Evolutionary conservation across 2,113 vertebrate genomes (phyloP).

Genomic region (Capreolus pygargus): DNA sequence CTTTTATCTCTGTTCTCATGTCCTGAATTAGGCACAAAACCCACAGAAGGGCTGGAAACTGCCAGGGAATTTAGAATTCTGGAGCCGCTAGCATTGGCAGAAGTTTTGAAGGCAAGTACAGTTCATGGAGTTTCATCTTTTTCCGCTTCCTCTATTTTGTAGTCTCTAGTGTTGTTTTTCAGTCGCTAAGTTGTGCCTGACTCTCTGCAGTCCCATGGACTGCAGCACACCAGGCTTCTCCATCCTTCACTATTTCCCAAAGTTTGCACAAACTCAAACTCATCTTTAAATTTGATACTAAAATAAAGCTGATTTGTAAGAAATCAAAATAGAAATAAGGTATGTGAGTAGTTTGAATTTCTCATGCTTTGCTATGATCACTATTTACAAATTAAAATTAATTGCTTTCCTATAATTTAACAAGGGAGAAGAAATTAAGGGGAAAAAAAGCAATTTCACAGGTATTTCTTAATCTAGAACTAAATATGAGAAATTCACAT

Average conservation of each 20-base stretch:
- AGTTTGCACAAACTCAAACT: background rate
- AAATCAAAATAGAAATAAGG: background rate
- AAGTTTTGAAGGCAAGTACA: background rate
- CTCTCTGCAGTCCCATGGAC: background rate
- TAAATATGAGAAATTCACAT: background rate
- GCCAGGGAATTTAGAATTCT: background rate
- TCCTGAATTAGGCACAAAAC: background rate
- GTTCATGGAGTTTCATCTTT: background rate
- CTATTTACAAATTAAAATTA: background rate
- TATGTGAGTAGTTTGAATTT: background rate
- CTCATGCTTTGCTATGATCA: background rate
- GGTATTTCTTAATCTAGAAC: slow-evolving; percentile 1
- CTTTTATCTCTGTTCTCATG: background rate
- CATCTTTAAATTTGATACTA: background rate
- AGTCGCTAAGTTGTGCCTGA: background rate
- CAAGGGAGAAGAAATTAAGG: background rate
- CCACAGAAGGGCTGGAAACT: background rate
- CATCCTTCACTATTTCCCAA: background rate
- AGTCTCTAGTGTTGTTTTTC: background rate
- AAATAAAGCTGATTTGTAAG: background rate
- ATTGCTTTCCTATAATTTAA: background rate
- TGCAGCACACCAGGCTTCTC: background rate
- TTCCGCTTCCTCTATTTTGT: background rate
- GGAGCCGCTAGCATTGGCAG: background rate
- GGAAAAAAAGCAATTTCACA: background rate